These are phyloP conservation scores for Metridium senile DNA, from an alignment of 92 coral and sea anemone genomes.

Conservation along the genomic window DNA sequence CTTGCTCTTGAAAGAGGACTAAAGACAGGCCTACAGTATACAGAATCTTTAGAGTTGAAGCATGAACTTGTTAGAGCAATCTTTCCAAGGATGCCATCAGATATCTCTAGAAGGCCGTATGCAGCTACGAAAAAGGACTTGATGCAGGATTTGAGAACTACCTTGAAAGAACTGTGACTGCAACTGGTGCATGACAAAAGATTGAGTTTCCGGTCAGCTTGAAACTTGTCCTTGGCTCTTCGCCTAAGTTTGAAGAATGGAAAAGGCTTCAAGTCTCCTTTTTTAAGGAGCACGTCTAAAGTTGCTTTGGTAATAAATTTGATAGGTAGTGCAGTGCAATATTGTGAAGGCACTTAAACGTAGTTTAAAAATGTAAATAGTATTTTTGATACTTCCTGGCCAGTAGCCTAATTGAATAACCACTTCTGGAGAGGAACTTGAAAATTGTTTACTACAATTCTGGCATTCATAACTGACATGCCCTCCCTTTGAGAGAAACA, in stretches of 20 bases:
- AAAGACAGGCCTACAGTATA: neutral
- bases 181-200: constrained; percentile 1
- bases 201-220: constrained; percentile 22
- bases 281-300: constrained; percentile 21
- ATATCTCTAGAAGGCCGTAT: neutral
- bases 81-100: constrained; percentile 14
- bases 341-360: too few relatives aligned
- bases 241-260: constrained; percentile 14
- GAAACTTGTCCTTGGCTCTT: neutral
- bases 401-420: constrained; percentile 56
- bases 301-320: too few relatives aligned
- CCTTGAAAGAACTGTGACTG: constrained; percentile 17
- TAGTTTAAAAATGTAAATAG: constrained; percentile 55
- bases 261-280: constrained; percentile 16
- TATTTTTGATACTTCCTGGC: constrained; percentile 63
- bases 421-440: constrained; percentile 44
- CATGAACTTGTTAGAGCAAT: constrained; percentile 19
- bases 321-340: too few relatives aligned
- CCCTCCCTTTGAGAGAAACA: neutral
- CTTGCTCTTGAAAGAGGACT: constrained; percentile 15
- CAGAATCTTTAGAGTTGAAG: neutral
- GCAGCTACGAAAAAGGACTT: constrained; percentile 2
- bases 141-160: constrained; percentile 12
- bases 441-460: constrained; percentile 23
- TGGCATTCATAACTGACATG: constrained; percentile 41